Evolutionary conservation across 2,113 vertebrate genomes (phyloP), one percentile per base, ranked within the genome.

Genomic region (Archocentrus centrarchus): DNA sequence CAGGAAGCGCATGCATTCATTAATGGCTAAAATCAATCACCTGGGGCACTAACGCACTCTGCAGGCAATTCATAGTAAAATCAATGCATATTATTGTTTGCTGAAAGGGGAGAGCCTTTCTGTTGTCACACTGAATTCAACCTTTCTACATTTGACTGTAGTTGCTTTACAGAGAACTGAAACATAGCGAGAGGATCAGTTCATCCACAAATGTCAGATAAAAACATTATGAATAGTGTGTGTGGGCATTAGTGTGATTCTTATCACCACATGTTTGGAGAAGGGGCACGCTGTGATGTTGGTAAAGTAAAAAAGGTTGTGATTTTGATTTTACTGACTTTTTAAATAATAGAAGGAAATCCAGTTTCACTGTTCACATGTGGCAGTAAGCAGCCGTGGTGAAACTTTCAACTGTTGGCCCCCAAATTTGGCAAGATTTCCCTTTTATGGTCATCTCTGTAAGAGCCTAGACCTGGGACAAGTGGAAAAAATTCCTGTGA

Each of bases 1-100:
- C 81, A 37, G 10, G 57, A 79, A 75, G 62, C 79, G 55, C 79
- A 66, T 30, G 32, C 55, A 27, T 44, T 62, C 55, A 76, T 17
- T n/a, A 63, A 61, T n/a, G 35, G 77, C 83, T 62, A 24, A 68
- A 14, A 14, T 32, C 0, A 9, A 30, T 73, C 5, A 41, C 22
- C 15, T n/a, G 20, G 17, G 50, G 61, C 13, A 13, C 8, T 62
- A 47, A 62, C 30, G 73, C 60, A 79, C 53, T 76, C 79, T 24
- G 24, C 35, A 30, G 77, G 64, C 27, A 75, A 11, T 35, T 66
- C 6, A 41, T 35, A 58, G 53, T 50, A 75, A 75, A 30, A 75
- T 32, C 20, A 3, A 58, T 75, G 13, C 53, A 75, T 39, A 30
- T 24, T 75, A 58, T 2, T 1, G 53, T 75, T 58, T 22, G 50